Evolutionary conservation across 2,113 vertebrate genomes (phyloP).

Genomic region (Saguinus midas): DNA sequence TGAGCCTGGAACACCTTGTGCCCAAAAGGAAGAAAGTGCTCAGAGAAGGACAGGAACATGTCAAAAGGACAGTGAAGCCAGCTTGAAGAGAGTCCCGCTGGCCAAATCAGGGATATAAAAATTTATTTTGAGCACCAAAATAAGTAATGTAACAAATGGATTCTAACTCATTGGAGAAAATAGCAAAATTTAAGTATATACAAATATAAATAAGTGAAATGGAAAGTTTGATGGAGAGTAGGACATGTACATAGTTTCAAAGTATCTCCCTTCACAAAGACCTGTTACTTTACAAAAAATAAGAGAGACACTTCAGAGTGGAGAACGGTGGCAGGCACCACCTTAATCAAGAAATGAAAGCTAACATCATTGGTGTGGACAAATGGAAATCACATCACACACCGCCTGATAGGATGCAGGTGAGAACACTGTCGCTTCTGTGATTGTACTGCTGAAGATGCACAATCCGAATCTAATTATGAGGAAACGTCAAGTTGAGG

Average conservation of each 20-base stretch:
- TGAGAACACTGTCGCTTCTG: neutral
- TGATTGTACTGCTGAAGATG: accelerated
- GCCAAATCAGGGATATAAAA: neutral
- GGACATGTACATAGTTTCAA: neutral
- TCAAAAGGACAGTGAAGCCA: neutral
- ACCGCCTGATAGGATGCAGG: neutral
- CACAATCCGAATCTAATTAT: neutral
- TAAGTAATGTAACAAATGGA: neutral
- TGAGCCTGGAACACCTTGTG: neutral
- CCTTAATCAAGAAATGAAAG: neutral
- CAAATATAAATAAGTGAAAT: too few relatives aligned
- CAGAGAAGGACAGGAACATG: neutral
- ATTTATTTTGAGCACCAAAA: neutral
- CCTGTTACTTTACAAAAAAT: neutral
- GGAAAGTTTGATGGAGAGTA: neutral
- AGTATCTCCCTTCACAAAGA: neutral
- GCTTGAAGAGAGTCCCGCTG: neutral
- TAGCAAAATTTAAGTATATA: neutral
- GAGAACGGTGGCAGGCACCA: neutral
- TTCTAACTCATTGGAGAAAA: neutral
- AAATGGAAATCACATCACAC: neutral
- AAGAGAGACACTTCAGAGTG: neutral
- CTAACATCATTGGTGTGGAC: neutral
- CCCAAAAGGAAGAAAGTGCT: neutral
- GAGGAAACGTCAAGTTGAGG: neutral